phyloP scores from a whole-genome alignment of 2,113 vertebrate species.

The Talpa occidentalis region DNA sequence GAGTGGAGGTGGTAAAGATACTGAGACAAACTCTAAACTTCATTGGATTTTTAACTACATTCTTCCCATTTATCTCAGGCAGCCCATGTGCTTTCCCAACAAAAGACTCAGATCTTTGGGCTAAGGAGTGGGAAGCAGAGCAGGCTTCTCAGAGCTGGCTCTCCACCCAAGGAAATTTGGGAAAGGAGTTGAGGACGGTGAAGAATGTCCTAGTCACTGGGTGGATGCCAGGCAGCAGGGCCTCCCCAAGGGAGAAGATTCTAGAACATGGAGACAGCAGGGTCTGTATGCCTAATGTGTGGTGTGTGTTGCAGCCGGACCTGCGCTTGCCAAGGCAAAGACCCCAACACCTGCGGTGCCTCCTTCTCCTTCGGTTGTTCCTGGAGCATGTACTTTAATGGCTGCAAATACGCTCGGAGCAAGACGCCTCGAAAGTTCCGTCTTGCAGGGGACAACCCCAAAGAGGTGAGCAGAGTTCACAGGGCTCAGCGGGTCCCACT shows the following conservation, averaged over 20 bases:
- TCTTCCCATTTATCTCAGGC: background rate
- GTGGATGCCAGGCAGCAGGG: background rate
- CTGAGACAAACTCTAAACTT: background rate
- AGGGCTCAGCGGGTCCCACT: accelerated
- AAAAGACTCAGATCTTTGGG: background rate
- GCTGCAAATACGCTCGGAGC: conserved; percentile 98
- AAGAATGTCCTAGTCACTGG: background rate
- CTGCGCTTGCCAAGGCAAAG: conserved; percentile 98
- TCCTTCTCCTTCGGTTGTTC: conserved; percentile 99
- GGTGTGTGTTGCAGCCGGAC: conserved; percentile 90
- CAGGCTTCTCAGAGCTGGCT: background rate
- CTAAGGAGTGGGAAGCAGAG: background rate
- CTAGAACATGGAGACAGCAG: background rate
- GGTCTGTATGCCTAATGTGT: background rate
- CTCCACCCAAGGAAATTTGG: background rate
- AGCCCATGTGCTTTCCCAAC: background rate
- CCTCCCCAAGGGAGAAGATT: background rate
- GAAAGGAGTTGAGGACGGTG: background rate
- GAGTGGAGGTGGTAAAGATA: background rate
- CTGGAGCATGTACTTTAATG: conserved; percentile 99
- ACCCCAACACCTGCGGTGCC: conserved; percentile 94
- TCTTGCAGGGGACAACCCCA: conserved; percentile 95
- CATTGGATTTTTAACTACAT: background rate
- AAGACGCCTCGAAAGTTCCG: conserved; percentile 98
- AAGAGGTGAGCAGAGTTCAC: conserved; percentile 89